Evolutionary conservation across 1,140 invertebrate genomes (phyloP), one percentile per base, ranked within the genome.

Genomic region (Papilio polyxenes): DNA sequence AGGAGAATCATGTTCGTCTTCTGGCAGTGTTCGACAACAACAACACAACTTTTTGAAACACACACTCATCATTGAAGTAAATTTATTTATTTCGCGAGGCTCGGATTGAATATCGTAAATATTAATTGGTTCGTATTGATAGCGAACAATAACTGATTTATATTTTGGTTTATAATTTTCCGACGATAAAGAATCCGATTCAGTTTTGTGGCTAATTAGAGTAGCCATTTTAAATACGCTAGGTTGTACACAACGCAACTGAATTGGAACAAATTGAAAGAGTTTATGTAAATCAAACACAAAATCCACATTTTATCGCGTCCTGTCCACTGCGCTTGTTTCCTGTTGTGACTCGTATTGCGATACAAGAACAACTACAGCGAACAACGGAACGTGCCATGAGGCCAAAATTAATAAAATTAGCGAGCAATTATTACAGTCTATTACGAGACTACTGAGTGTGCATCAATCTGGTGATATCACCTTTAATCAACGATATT

Each of bases 261-360:
- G 72, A 82, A 75, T 82, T 62, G 62, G 81, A 84, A 80, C 82
- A 81, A 87, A 84, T 83, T 82, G 65, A 84, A 86, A 86, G 76
- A 87, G 65, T 83, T 51, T 86, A 87, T 89, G 85, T 82, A 86
- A 85, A 87, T 85, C 87, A 82, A 75, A 86, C 76, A 85, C 87
- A 81, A 92, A 93, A 92, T 92, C 88, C 89, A 82, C 83, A 84
- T 89, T 87, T 92, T 91, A 92, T 93, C 90, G 83, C 90, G 87
- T 93, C 90, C 90, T 89, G 87, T 85, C 49, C 80, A 83, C 82
- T 85, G 86, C 78, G 86, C 83, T 86, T 87, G 88, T 92, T 93
- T 93, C 92, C 92, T 92, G 92, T 90, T 88, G 83, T 84, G 82
- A 59, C 56, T 59, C 80, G n/a, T 59, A 81, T 75, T 80, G 74